Percentiles rank a stretch among this genome's conserved stretches.
Evolutionary conservation across 2,888 invertebrate species (phyloP).

Genomic region (Harpalus rubripes): DNA sequence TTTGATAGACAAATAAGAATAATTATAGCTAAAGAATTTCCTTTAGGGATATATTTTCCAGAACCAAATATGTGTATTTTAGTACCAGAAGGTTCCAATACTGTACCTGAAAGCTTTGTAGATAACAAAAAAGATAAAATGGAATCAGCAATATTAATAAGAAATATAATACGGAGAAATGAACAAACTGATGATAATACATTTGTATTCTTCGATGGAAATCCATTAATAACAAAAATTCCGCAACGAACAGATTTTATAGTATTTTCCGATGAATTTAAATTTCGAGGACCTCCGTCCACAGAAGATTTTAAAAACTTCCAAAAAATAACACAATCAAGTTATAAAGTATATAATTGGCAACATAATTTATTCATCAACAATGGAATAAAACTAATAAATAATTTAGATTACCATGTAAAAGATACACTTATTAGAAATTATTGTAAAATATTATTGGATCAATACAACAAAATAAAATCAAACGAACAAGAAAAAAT

Average conservation of each 20-base stretch:
- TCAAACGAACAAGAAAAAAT: neutral
- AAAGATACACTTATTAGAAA: neutral
- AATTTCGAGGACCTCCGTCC: neutral
- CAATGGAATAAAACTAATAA: constrained; percentile 4
- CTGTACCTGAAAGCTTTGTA: constrained; percentile 13
- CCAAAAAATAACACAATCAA: constrained; percentile 23
- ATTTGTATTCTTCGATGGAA: neutral
- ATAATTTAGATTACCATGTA: constrained; percentile 36
- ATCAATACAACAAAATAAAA: neutral
- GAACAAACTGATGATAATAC: neutral
- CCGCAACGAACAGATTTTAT: neutral
- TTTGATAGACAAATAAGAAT: constrained; percentile 31
- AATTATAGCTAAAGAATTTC: constrained; percentile 34
- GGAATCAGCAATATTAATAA: constrained; percentile 29
- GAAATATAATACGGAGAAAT: neutral
- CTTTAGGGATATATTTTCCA: constrained; percentile 18
- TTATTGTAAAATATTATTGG: neutral
- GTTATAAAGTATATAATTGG: constrained; percentile 10
- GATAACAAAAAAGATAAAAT: neutral
- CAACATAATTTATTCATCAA: constrained; percentile 26
- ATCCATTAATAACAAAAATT: constrained; percentile 30
- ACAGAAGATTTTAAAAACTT: neutral
- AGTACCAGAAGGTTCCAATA: constrained; percentile 10
- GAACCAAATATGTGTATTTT: constrained; percentile 39
- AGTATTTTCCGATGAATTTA: constrained; percentile 12